Conservation (phyloP, 2,797 vertebrate genomes). For the Microcaecilia unicolor region DNA sequence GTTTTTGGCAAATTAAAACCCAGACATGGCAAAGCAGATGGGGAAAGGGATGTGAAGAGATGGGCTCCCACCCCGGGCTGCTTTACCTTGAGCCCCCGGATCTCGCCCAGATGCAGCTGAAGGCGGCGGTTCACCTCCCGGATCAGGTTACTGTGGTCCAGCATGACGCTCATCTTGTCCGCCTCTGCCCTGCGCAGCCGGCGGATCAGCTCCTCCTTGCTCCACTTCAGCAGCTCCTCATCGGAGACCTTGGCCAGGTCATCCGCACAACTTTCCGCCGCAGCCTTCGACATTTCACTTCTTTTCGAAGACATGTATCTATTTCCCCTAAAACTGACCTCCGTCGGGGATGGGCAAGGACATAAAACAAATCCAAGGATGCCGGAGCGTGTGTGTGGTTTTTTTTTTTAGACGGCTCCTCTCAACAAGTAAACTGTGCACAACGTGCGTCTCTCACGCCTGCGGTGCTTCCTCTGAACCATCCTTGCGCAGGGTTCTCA, state of each 20-base stretch:
- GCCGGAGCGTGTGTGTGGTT: too few species aligned
- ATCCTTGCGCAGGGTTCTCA: neutral
- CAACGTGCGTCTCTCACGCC: neutral
- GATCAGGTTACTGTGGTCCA: conserved; percentile 94
- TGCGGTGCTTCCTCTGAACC: conserved; percentile 1
- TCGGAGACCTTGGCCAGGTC: conserved; percentile 83
- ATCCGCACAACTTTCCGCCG: conserved; percentile 52
- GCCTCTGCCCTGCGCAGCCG: conserved; percentile 80
- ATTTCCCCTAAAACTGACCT: too few species aligned
- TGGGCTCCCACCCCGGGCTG: neutral
- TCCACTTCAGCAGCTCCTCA: conserved; percentile 84
- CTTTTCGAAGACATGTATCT: too few species aligned
- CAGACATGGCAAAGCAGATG: too few species aligned
- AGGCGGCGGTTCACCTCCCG: conserved; percentile 91
- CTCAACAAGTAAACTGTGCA: neutral
- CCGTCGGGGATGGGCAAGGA: too few species aligned
- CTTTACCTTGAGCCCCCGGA: conserved; percentile 86
- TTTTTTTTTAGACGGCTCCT: too few species aligned
- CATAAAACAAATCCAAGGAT: neutral
- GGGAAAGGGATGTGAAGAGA: too few species aligned
- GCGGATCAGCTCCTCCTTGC: conserved; percentile 84
- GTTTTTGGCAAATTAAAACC: too few species aligned
- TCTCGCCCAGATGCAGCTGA: conserved; percentile 91
- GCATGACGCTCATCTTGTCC: conserved; percentile 88
- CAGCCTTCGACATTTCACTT: conserved; percentile 61